These are phyloP conservation scores for Batillaria attramentaria DNA, from an alignment of 1,140 invertebrate genomes.

Conservation along the genomic window DNA sequence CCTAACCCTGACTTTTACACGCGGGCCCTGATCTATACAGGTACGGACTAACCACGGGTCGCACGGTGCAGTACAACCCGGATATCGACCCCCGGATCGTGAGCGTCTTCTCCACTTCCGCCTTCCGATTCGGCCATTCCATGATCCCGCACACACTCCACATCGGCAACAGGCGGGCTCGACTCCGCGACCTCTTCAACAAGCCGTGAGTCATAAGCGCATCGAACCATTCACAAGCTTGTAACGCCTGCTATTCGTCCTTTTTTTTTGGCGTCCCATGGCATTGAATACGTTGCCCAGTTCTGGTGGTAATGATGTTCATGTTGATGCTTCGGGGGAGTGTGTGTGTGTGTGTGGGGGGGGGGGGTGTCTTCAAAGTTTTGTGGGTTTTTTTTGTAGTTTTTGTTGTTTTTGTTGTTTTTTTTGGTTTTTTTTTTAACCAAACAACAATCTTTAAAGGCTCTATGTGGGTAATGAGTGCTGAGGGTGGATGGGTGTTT, in stretches of 20 bases:
- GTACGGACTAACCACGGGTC: slow-evolving; percentile 16
- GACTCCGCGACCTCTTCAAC: slow-evolving; percentile 28
- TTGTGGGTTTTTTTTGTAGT: neutral
- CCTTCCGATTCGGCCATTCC: slow-evolving; percentile 94
- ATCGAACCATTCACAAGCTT: too few relatives aligned
- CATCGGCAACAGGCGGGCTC: neutral
- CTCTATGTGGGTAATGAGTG: too few relatives aligned
- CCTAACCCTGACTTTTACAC: slow-evolving; percentile 13
- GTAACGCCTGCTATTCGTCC: too few relatives aligned
- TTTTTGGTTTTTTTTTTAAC: neutral
- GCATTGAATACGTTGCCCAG: too few relatives aligned
- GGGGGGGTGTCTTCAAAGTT: neutral
- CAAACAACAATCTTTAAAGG: too few relatives aligned
- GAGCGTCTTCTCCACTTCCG: slow-evolving; percentile 96
- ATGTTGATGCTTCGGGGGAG: neutral
- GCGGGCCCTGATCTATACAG: slow-evolving; percentile 19
- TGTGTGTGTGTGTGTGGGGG: slow-evolving; percentile 10
- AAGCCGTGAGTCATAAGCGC: slow-evolving; percentile 4
- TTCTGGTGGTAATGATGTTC: too few relatives aligned
- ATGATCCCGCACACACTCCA: slow-evolving; percentile 76
- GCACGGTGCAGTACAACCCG: slow-evolving; percentile 78
- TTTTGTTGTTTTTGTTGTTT: neutral
- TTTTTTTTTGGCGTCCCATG: too few relatives aligned
- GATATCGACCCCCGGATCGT: slow-evolving; percentile 86
- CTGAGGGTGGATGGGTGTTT: too few relatives aligned